Evolutionary conservation across 2,113 vertebrate genomes (phyloP).

Genomic region (Apteryx mantelli): DNA sequence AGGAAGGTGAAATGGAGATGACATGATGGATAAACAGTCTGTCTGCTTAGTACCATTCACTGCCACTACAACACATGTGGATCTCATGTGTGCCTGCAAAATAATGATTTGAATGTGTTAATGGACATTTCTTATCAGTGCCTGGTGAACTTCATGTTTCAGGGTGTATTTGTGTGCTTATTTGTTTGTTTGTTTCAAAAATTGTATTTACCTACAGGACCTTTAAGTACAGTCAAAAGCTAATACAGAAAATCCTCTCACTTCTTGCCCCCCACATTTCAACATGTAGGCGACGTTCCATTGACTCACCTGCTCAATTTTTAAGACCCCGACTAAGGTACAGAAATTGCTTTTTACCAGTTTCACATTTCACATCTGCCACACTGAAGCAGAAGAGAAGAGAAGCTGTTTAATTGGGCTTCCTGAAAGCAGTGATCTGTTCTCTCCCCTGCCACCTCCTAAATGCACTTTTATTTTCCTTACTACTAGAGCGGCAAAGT

Average conservation of each 20-base stretch:
- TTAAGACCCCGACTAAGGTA: neutral
- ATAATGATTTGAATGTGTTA: neutral
- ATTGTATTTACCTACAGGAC: neutral
- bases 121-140: neutral
- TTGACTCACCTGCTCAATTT: neutral
- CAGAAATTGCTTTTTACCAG: neutral
- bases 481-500: neutral
- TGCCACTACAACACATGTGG: neutral
- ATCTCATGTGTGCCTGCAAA: neutral
- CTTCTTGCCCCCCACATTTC: neutral
- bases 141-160: neutral
- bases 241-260: neutral
- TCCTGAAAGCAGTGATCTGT: neutral
- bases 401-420: neutral
- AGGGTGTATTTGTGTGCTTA: neutral
- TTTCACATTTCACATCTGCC: neutral
- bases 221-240: neutral
- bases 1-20: neutral
- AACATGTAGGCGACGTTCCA: neutral
- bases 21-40: neutral
- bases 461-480: slow-evolving; percentile 4
- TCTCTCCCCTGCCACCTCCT: neutral
- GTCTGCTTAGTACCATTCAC: neutral
- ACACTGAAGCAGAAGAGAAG: neutral
- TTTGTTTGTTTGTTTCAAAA: neutral